Conservation (phyloP, 2,113 vertebrate species). For the Elachura formosa region DNA sequence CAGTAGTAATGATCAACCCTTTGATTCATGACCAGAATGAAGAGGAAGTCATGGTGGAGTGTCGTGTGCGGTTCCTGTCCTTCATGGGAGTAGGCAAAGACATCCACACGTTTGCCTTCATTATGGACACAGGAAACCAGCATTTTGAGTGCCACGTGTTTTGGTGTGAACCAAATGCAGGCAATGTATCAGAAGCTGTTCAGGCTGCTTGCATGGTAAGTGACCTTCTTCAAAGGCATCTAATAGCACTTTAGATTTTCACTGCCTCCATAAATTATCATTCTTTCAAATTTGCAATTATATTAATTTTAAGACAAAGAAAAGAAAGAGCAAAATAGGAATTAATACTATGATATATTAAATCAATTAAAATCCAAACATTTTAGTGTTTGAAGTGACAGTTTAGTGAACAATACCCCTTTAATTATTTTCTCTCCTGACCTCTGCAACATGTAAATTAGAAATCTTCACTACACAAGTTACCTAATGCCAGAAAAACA, state of each 20-base stretch:
- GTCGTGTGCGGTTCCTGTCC: constrained; percentile 94
- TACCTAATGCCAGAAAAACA: not conserved
- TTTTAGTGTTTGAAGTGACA: not conserved
- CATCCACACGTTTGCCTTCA: constrained; percentile 92
- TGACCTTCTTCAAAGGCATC: not conserved
- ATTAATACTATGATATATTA: not conserved
- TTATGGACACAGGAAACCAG: constrained; percentile 96
- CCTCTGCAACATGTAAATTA: not conserved
- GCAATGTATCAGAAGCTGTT: constrained; percentile 91
- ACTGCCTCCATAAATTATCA: not conserved
- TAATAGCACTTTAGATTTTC: not conserved
- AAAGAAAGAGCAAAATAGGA: not conserved
- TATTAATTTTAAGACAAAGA: not conserved
- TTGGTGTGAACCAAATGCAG: constrained; percentile 96
- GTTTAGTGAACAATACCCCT: not conserved
- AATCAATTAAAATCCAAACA: not conserved
- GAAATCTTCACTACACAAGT: not conserved
- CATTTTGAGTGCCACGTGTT: constrained; percentile 95
- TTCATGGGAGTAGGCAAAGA: constrained; percentile 98
- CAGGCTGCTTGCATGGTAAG: constrained; percentile 98
- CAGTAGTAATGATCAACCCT: not conserved
- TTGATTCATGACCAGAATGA: constrained; percentile 72
- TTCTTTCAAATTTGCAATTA: not conserved
- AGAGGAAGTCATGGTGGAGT: constrained; percentile 91
- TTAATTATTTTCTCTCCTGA: not conserved